Conservation (phyloP, 2,797 vertebrate genomes). For the Rhynchonycteris naso region DNA sequence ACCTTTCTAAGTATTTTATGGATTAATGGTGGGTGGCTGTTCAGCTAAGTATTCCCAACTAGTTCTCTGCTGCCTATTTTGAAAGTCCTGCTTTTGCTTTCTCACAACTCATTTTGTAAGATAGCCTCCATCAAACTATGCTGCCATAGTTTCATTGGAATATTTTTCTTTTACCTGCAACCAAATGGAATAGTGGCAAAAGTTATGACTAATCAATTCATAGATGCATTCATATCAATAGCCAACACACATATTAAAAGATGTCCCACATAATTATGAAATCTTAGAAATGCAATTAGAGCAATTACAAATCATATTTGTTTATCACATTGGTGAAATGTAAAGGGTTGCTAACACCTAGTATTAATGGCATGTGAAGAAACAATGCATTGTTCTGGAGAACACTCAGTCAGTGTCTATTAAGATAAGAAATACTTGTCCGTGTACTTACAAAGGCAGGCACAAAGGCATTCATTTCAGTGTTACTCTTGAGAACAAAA, state of each 20-base stretch:
- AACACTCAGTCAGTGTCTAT: background rate
- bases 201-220: background rate
- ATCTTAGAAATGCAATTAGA: constrained; percentile 41
- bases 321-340: background rate
- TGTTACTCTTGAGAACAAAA: background rate
- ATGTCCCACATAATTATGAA: background rate
- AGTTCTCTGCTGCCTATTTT: background rate
- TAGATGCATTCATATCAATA: background rate
- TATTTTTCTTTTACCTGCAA: background rate
- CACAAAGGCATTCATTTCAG: background rate
- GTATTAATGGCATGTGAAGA: background rate
- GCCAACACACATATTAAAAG: background rate
- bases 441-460: background rate
- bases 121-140: background rate
- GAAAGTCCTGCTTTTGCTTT: background rate
- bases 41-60: background rate
- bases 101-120: background rate
- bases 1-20: background rate
- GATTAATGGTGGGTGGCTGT: background rate
- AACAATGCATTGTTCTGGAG: background rate
- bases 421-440: background rate
- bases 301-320: background rate
- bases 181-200: background rate
- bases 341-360: background rate
- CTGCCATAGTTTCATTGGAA: background rate